Base-by-base conservation (phyloP, 2,113 vertebrate genomes). In the Cyanocitta stelleri region DNA sequence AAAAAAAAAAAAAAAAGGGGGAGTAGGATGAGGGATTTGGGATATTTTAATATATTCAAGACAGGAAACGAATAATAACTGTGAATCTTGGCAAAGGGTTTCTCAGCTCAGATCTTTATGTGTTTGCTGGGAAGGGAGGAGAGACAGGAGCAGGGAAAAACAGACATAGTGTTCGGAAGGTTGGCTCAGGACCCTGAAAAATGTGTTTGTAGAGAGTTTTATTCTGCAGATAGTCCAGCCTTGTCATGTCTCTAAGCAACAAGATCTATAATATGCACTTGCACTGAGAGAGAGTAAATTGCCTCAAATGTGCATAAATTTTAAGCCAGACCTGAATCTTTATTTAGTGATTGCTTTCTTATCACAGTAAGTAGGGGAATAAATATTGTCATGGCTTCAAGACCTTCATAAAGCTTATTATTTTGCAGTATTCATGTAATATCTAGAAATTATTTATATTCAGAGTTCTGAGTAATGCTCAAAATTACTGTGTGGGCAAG, bases 201-300 rank as follows among this genome's bases (percentile, higher is more conserved):
- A 91, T 16, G 26, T 81, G 56, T 87, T 89, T 89, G 69, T 27
- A 85, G 77, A 48, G 87, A 80, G 71, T 33, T 86, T 15, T 72
- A 10, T 80, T 83, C 81, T 93, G 89, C 51, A 96, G 54, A 87
- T 27, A 89, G 62, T 58, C 64, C 64, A 59, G 39, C 59, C 52
- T 87, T 91, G 44, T 41, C 67, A 62, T 16, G 82, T 95, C 71
- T 94, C 91, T 93, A 95, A 96, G 93, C 85, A 94, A 94, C 93
- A 82, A 87, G 66, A 93, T 87, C 67, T 92, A 39, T 71, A 87
- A 91, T 54, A 89, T 79, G 41, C 49, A 69, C n/a, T 84, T 83
- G 46, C 61, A 85, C 20, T 62, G 78, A 49, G 37, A 79, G 17
- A 82, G 55, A 86, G 29, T 68, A 84, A 92, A 96, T 87, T 89